phyloP scores from a whole-genome alignment of 2,113 vertebrate species.

The Melozone crissalis region DNA sequence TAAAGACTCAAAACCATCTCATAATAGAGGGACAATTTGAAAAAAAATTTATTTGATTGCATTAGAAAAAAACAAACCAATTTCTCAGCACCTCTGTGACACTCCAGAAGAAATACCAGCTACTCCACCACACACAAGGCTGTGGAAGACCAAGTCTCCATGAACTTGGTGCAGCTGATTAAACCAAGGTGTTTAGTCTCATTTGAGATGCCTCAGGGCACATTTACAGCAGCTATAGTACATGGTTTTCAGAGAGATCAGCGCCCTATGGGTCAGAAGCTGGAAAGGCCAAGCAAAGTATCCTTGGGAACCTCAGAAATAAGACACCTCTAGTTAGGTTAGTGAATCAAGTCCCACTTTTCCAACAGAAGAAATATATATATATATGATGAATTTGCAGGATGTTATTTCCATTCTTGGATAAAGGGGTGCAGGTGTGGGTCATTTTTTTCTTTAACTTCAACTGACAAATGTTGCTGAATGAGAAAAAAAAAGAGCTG shows the following conservation, averaged over 20 bases:
- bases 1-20: not conserved
- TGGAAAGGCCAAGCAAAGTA: not conserved
- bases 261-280: not conserved
- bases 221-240: not conserved
- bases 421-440: not conserved
- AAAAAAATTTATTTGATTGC: not conserved
- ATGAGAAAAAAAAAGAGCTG: not conserved
- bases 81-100: not conserved
- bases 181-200: not conserved
- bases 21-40: not conserved
- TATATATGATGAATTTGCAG: not conserved
- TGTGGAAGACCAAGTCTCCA: not conserved
- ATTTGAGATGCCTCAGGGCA: not conserved
- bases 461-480: not conserved
- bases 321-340: not conserved
- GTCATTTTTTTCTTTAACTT: not conserved
- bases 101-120: not conserved
- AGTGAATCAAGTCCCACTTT: not conserved
- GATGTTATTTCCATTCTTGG: not conserved
- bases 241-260: not conserved
- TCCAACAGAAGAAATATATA: not conserved
- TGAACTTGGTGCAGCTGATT: not conserved
- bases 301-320: not conserved
- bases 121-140: not conserved
- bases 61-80: not conserved